Evolutionary conservation across 2,888 invertebrate species (phyloP), one percentile per base, ranked within the genome.

Genomic region (Hyalella azteca): DNA sequence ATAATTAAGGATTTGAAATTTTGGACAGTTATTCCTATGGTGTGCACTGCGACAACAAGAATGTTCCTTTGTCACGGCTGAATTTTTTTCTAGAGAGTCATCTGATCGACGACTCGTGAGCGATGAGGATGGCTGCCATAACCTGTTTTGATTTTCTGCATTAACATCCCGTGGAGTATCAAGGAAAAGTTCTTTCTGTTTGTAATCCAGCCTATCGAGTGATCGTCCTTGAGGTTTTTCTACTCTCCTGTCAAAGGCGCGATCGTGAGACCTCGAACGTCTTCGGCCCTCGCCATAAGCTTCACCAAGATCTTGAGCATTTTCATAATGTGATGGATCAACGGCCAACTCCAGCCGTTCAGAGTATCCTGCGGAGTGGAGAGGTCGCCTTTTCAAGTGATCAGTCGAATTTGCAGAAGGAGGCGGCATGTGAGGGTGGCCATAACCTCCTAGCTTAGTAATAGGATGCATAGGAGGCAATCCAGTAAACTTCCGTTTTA

Each of bases 401-500:
- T 5, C 36, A 36, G 66, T n/a, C n/a, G n/a, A 0, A 36, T 36
- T 19, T 26, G 59, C 5, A 22, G n/a, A 11, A 9, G 66, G 66
- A 9, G 39, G 66, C 11, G 36, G 66, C 66, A 66, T 36, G 26
- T 3, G 59, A 3, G 15, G 26, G 11, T 13, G 26, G 22, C 59
- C 59, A 5, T 29, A 15, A 36, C 36, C 19, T 5, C 1, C 19
- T 29, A 36, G 36, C 29, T 66, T 66, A 15, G 19, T 2, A 19
- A 36, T 29, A 36, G 66, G 32, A 36, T 22, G 32, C 54, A 81
- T 39, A 19, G 82, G 80, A n/a, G 82, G 82, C 19, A 82, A 32
- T 3, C 80, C 80, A 39, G 82, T 82, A 45, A 78, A 82, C 40
- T 80, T 82, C 26, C 80, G 78, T 49, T 82, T 82, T 54, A 80